A percentile compares a stretch with the other conserved stretches of the same genome.
Conservation (phyloP, 2,888 invertebrate genomes). For the Caenorhabditis sinica region DNA sequence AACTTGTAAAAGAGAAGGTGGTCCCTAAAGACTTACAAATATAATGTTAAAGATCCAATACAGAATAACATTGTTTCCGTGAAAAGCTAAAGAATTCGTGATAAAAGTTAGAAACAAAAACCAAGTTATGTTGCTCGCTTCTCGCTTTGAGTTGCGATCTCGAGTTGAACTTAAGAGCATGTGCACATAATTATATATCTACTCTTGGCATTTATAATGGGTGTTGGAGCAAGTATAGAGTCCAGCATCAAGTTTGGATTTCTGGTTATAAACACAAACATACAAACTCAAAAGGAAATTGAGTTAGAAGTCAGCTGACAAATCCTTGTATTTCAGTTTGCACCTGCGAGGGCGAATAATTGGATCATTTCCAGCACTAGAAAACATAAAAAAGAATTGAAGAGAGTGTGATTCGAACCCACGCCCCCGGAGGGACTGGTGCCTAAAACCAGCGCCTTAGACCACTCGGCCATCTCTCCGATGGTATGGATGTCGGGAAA, state of each 20-base stretch:
- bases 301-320: background rate
- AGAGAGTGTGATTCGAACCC: slow-evolving; percentile 89
- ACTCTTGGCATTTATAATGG: too few relatives aligned
- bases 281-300: background rate
- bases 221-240: background rate
- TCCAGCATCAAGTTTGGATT: background rate
- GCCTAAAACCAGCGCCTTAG: slow-evolving; percentile 94
- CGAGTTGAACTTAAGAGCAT: too few relatives aligned
- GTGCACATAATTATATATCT: too few relatives aligned
- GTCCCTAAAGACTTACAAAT: background rate
- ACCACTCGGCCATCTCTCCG: slow-evolving; percentile 89
- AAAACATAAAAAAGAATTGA: slow-evolving; percentile 22
- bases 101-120: background rate
- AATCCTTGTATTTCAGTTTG: background rate
- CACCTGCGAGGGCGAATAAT: slow-evolving; percentile 8
- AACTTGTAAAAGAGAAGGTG: background rate
- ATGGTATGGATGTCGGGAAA: too few relatives aligned
- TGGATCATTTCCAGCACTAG: background rate
- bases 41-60: slow-evolving; percentile 19
- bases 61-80: slow-evolving; percentile 10
- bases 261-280: background rate
- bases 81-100: slow-evolving; percentile 1
- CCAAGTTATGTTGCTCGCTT: background rate
- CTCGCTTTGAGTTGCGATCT: background rate
- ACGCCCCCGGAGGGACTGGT: slow-evolving; percentile 90